A percentile compares a stretch with the other conserved stretches of the same genome.
phyloP scores from a whole-genome alignment of 2,113 vertebrate genomes.

The Aix galericulata region DNA sequence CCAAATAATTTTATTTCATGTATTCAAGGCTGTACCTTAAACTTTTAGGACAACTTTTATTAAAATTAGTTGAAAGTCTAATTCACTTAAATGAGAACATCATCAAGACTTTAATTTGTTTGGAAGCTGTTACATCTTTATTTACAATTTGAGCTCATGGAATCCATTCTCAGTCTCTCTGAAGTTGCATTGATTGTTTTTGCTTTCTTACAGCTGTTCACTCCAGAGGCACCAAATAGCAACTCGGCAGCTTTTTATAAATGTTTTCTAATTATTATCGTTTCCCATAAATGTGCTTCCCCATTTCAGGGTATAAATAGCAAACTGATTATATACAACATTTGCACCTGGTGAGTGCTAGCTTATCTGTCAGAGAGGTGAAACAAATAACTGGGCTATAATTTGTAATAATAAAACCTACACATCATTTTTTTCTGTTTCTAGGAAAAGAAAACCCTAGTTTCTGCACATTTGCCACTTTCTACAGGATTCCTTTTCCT shows the following conservation, averaged over 20 bases:
- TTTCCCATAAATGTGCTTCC: constrained; percentile 27
- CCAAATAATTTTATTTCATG: neutral
- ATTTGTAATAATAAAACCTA: constrained; percentile 28
- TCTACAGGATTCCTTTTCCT: neutral
- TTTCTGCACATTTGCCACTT: neutral
- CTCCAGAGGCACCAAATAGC: constrained; percentile 46
- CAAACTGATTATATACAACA: constrained; percentile 58
- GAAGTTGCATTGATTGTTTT: constrained; percentile 48
- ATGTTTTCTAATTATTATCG: constrained; percentile 59
- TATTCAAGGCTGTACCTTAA: neutral
- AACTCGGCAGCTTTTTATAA: constrained; percentile 17
- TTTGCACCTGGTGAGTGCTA: constrained; percentile 23
- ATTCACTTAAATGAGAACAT: constrained; percentile 33
- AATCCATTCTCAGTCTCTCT: constrained; percentile 33
- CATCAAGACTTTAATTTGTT: constrained; percentile 27
- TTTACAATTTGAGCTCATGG: constrained; percentile 30
- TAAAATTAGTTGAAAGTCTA: constrained; percentile 18
- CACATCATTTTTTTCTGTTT: neutral
- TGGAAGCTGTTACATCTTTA: constrained; percentile 49
- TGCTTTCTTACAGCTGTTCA: constrained; percentile 51
- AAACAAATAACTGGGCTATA: constrained; percentile 22
- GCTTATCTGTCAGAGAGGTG: constrained; percentile 25
- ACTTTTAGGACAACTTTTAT: constrained; percentile 26
- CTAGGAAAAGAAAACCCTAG: neutral
- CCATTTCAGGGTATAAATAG: constrained; percentile 42